phyloP scores from a whole-genome alignment of 92 coral and sea anemone genomes.

The Montipora capitata region DNA sequence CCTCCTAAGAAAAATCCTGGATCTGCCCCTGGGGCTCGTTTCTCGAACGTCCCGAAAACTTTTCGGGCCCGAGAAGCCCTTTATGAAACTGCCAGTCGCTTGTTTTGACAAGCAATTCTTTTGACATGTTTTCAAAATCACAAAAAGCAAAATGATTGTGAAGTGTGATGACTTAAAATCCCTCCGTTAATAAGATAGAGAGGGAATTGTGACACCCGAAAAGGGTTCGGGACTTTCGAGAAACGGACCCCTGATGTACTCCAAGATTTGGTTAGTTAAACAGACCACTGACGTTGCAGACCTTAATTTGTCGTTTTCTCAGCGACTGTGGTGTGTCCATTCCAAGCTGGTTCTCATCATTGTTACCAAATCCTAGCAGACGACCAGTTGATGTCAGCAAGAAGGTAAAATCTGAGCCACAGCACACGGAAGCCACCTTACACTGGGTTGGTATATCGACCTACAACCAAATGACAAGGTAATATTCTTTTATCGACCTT shows the following conservation, averaged over 20 bases:
- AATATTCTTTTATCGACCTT: not conserved
- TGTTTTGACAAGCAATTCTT: no score
- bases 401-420: slow-evolving; percentile 95
- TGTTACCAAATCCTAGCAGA: slow-evolving; percentile 96
- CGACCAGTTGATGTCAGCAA: slow-evolving; percentile 91
- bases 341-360: slow-evolving; percentile 95
- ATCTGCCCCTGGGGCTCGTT: no score
- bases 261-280: not conserved
- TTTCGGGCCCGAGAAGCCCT: no score
- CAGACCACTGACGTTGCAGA: not conserved
- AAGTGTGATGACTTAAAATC: no score
- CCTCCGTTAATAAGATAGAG: no score
- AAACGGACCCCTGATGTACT: not conserved
- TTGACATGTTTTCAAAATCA: no score
- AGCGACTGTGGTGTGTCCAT: slow-evolving; percentile 91
- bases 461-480: slow-evolving; percentile 24
- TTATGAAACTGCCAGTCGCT: no score
- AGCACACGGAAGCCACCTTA: slow-evolving; percentile 83
- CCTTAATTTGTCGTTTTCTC: slow-evolving; percentile 88
- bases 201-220: no score
- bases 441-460: slow-evolving; percentile 81
- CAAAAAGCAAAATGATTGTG: no score
- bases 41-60: no score
- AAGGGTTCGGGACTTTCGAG: no score
- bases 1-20: no score